Evolutionary conservation across 2,888 invertebrate species (phyloP).

Genomic region (Leptinotarsa haldemani): DNA sequence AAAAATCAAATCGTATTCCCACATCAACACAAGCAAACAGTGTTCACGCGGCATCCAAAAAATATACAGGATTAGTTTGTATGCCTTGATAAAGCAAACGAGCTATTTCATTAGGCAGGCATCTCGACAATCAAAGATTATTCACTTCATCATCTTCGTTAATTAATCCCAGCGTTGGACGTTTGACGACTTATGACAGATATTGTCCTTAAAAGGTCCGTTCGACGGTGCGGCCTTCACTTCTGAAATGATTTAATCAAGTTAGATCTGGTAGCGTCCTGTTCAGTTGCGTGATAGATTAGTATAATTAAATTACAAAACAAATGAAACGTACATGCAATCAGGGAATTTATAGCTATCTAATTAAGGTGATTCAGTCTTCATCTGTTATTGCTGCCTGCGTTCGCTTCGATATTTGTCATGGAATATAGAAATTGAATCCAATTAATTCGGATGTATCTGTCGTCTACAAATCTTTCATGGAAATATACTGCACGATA

Average conservation of each 20-base stretch:
- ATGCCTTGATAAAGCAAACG: not conserved
- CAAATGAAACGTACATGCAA: slow-evolving; percentile 34
- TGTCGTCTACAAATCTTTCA: slow-evolving; percentile 35
- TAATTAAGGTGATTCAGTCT: slow-evolving; percentile 31
- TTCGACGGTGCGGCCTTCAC: not conserved
- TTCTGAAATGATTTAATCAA: slow-evolving; percentile 30
- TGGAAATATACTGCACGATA: slow-evolving; percentile 4
- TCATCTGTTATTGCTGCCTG: slow-evolving; percentile 17
- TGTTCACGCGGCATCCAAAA: not conserved
- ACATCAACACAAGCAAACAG: too few relatives aligned
- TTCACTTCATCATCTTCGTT: slow-evolving; percentile 10
- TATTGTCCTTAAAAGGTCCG: slow-evolving; percentile 14
- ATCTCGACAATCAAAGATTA: not conserved
- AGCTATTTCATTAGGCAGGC: not conserved
- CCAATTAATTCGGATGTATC: slow-evolving; percentile 34
- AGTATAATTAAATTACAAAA: slow-evolving; percentile 34
- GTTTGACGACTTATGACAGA: slow-evolving; percentile 6
- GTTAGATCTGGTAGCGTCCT: slow-evolving; percentile 12
- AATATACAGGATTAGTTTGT: not conserved
- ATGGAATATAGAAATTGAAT: slow-evolving; percentile 34
- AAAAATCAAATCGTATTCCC: too few relatives aligned
- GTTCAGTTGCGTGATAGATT: slow-evolving; percentile 24
- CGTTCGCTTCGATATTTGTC: slow-evolving; percentile 24
- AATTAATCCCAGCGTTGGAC: not conserved
- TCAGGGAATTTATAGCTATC: slow-evolving; percentile 26